These are phyloP conservation scores for Sphenodon punctatus DNA, from an alignment of 2,797 vertebrate species.

Conservation along the genomic window DNA sequence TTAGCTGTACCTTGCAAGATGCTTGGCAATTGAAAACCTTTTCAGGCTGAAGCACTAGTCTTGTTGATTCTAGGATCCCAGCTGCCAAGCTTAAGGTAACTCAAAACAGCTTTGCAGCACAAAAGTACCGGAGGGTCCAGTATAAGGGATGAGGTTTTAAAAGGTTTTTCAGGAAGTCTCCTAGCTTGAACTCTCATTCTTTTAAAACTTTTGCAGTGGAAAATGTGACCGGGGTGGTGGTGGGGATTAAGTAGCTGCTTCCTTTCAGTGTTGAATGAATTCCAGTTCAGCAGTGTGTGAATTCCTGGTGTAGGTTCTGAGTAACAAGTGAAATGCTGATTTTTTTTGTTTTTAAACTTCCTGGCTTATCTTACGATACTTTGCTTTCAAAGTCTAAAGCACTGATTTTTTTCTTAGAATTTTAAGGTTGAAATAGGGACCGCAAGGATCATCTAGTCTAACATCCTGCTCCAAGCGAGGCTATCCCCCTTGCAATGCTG, in stretches of 20 bases:
- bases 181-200: background rate
- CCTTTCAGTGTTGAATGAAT: background rate
- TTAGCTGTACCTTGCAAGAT: rapidly evolving
- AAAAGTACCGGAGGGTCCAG: background rate
- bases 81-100: background rate
- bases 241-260: background rate
- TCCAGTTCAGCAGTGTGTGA: background rate
- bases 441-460: background rate
- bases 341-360: too few species aligned
- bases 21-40: background rate
- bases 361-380: too few species aligned
- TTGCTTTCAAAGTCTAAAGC: too few species aligned
- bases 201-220: background rate
- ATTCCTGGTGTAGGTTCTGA: background rate
- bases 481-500: background rate
- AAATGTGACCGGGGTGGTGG: background rate
- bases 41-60: rapidly evolving
- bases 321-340: background rate
- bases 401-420: background rate
- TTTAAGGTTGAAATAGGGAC: background rate
- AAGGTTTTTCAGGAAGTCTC: background rate
- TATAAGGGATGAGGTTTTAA: background rate
- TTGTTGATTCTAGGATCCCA: rapidly evolving
- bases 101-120: conserved; percentile 11
- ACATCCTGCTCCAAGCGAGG: background rate